Base-by-base conservation (phyloP, 2,888 invertebrate genomes). In the Bruchidius siliquastri region DNA sequence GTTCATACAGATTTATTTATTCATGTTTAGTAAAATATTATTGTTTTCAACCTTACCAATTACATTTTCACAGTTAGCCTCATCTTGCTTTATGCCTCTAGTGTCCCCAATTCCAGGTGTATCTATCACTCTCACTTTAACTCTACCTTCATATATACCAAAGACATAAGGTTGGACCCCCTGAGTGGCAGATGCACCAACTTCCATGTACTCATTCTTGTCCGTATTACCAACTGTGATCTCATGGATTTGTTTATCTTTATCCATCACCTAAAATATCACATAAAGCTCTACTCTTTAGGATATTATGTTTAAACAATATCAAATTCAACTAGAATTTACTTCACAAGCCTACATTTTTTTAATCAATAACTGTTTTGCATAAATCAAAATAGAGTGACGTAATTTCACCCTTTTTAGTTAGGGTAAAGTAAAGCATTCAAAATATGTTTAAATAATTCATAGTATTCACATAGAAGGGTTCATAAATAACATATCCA, bases 81-180 rank as follows among this genome's bases (percentile, higher is more conserved):
- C 77, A 68, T 82, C 81, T 68, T 81, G 79, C 66, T 79, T 72
- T 10, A 81, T 74, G 0, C 81, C 81, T 68, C 80, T 74, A 0
- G 81, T 79, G 73, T 82, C 81, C 3, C 79, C 80, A 72, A 83
- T 81, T 20, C 82, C 83, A 10, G 83, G 83, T 0, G 83, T 82
- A 75, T 83, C 83, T 21, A 82, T 84, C 26, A 84, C 71, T 2
- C 83, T 81, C 49, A 84, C 76, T 71, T 77, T 77, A 69, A 76
- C 72, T 71, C 76, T 72, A 0, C 74, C 76, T 3, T 71, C 76
- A 10, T 75, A 74, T 4, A 79, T 73, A n/a, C 77, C 77, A 73
- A 80, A 80, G 2, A 80, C 76, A 72, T 80, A 80, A 10, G 77
- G 75, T 72, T 79, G 76, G 10, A 80, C 77, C 69, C 75, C 75